Conservation (phyloP, 1,140 invertebrate species). For the Pogonomyrmex barbatus region DNA sequence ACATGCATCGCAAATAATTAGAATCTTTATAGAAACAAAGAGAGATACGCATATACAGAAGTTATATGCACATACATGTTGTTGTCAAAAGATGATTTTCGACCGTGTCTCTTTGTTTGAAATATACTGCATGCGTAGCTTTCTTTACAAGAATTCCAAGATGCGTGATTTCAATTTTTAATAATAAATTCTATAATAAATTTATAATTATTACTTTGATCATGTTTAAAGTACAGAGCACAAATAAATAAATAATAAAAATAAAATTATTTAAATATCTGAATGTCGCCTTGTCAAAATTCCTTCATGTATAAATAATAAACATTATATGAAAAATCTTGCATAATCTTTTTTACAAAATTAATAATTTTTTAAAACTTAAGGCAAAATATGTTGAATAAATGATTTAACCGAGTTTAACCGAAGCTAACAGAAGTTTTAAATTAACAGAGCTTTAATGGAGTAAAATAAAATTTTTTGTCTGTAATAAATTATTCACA, state of each 20-base stretch:
- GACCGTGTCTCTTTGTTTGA: not conserved
- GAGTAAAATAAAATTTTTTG: not conserved
- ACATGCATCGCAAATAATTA: conserved; percentile 24
- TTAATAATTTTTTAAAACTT: not conserved
- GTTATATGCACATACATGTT: not conserved
- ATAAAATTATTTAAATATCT: not conserved
- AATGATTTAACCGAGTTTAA: not conserved
- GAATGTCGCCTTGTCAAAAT: not conserved
- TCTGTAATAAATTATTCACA: not conserved
- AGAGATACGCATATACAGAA: not conserved
- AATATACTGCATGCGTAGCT: not conserved
- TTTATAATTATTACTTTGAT: not conserved
- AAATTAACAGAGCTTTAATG: too few species aligned
- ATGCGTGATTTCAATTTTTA: not conserved
- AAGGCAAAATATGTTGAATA: not conserved
- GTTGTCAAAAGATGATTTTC: not conserved
- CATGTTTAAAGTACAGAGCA: not conserved
- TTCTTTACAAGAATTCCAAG: not conserved
- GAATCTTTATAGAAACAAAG: conserved; percentile 12
- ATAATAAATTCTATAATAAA: not conserved
- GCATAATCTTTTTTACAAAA: not conserved
- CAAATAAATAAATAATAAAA: conserved; percentile 2
- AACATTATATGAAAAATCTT: not conserved
- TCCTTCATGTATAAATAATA: not conserved
- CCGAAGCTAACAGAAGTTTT: not conserved